These are phyloP conservation scores for Ctenicera cuprea DNA, from an alignment of 2,888 invertebrate genomes.

Conservation along the genomic window DNA sequence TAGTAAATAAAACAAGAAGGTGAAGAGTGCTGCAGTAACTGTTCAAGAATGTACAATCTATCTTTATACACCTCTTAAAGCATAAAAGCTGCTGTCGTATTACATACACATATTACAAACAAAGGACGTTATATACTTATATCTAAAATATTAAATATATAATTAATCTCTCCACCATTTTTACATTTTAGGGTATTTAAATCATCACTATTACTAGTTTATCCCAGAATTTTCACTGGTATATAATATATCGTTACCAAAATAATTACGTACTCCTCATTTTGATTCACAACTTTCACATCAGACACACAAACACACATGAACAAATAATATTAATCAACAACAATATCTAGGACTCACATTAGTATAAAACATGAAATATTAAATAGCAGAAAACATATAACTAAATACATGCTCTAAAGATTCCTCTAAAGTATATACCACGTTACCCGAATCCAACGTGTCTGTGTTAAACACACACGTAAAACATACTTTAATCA, in stretches of 20 bases:
- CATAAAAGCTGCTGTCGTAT: constrained; percentile 64
- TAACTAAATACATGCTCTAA: constrained; percentile 55
- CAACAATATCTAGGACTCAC: constrained; percentile 60
- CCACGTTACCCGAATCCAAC: constrained; percentile 61
- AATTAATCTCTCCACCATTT: constrained; percentile 56
- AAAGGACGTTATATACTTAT: constrained; percentile 63
- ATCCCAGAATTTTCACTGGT: constrained; percentile 30
- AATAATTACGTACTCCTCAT: constrained; percentile 54
- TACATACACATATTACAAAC: constrained; percentile 64
- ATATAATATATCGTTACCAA: constrained; percentile 54
- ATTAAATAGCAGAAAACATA: constrained; percentile 57
- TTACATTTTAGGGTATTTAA: constrained; percentile 45
- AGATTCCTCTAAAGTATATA: constrained; percentile 56
- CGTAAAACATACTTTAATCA: constrained; percentile 14
- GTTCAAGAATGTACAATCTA: constrained; percentile 58
- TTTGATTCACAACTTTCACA: constrained; percentile 59
- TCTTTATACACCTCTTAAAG: constrained; percentile 59
- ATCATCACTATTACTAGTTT: constrained; percentile 26
- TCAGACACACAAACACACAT: constrained; percentile 66
- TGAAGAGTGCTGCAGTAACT: constrained; percentile 54
- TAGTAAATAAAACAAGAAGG: constrained; percentile 53
- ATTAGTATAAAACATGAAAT: constrained; percentile 56
- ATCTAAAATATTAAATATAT: constrained; percentile 59
- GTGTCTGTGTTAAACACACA: constrained; percentile 33
- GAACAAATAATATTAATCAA: constrained; percentile 66